Evolutionary conservation across 2,113 vertebrate genomes (phyloP), one percentile per base, ranked within the genome.

Genomic region (Eptesicus fuscus): DNA sequence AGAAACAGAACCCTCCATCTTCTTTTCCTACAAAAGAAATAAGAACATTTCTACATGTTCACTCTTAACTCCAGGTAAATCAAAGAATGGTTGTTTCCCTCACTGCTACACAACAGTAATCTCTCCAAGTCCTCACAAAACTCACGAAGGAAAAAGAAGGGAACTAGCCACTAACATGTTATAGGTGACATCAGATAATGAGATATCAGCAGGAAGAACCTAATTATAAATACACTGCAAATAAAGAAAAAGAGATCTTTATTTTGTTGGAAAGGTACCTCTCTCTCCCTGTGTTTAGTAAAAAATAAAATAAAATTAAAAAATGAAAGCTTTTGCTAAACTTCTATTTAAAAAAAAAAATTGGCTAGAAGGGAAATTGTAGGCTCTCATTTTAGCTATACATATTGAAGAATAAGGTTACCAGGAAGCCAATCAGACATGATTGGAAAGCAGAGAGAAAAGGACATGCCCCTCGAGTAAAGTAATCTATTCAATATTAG

Each of bases 1-100:
- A 93, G 88, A 94, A 95, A 82, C 90, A 97, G 91, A 96, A 93
- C 14, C 30, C 95, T 90, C 80, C 56, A 23, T 61, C 77, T 87
- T 83, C 40, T 14, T 85, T 88, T 93, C 93, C 77, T 90, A 65
- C 59, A 63, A 56, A 56, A 91, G 49, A 30, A 92, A 56, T 76
- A 59, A 78, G 37, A 93, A 59, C 2, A 9, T 69, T 80, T 94
- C 93, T 88, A 69, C 47, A 77, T 63, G 22, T 17, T 87, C 69
- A 37, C 44, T 84, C 71, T 82, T 90, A 87, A 76, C 69, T 92
- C 69, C 73, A 73, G 69, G 42, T 78, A 88, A 30, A 90, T 63
- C 59, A 82, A 76, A 90, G 74, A 78, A 47, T 11, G 28, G 25
- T 37, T 88, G 7, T 23, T 85, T 69, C 13, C 40, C 17, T 79